Percentiles rank a stretch among this genome's conserved stretches.
These are phyloP conservation scores for Peromyscus eremicus DNA, from an alignment of 2,797 vertebrate species.

Conservation along the genomic window DNA sequence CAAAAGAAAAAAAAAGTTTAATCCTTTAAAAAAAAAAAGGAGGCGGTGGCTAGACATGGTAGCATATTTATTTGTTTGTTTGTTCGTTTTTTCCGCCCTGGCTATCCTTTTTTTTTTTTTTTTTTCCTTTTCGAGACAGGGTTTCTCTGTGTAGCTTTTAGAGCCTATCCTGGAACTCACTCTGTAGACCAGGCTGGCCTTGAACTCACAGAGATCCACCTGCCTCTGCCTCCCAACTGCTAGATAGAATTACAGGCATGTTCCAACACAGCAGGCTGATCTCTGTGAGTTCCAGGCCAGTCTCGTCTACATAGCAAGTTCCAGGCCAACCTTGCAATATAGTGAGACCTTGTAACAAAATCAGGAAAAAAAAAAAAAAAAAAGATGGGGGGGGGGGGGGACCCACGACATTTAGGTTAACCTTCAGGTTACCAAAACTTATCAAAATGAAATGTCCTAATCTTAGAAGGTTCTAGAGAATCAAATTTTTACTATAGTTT, in stretches of 20 bases:
- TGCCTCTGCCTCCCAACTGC: neutral
- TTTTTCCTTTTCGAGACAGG: too few relatives aligned
- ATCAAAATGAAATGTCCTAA: neutral
- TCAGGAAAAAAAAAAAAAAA: too few relatives aligned
- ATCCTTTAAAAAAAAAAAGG: too few relatives aligned
- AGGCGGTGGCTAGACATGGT: neutral
- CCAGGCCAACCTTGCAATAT: neutral
- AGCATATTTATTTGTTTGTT: neutral
- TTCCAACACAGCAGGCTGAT: neutral
- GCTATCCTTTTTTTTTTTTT: neutral
- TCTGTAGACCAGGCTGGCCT: neutral
- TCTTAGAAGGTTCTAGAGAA: neutral
- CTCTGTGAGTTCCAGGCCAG: neutral
- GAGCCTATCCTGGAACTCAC: neutral
- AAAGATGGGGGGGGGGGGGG: too few relatives aligned
- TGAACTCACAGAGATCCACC: neutral
- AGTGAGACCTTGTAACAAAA: neutral
- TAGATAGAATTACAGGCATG: neutral
- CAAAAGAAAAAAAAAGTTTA: neutral
- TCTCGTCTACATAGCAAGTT: neutral
- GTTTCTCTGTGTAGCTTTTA: neutral
- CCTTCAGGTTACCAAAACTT: neutral
- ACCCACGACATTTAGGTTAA: neutral
- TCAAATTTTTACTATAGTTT: neutral
- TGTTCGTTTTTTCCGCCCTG: neutral